phyloP scores from a whole-genome alignment of 2,888 invertebrate species.

The Koerneria pararmatus region DNA sequence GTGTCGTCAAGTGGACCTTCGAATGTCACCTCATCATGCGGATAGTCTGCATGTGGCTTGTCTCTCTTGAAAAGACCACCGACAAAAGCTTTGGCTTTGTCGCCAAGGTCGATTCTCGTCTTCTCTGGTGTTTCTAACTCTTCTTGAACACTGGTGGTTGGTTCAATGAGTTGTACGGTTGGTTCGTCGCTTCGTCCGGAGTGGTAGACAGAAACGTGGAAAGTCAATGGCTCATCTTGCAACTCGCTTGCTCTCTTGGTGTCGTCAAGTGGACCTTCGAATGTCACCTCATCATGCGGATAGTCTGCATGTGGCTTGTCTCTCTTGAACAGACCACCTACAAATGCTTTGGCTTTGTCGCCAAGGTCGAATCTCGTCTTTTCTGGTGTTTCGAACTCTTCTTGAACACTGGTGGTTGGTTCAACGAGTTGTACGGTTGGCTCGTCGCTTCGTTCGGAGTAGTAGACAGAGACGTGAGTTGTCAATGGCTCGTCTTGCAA shows the following conservation, averaged over 20 bases:
- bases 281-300: conserved; percentile 3
- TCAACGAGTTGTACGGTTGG: too few relatives aligned
- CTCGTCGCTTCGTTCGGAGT: conserved; percentile 7
- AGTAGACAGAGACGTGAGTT: conserved; percentile 8
- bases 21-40: too few relatives aligned
- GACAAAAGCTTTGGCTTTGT: too few relatives aligned
- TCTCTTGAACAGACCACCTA: conserved; percentile 11
- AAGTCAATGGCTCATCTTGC: conserved; percentile 9
- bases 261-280: conserved; percentile 7
- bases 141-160: conserved; percentile 2
- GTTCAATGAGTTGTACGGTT: background rate
- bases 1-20: too few relatives aligned
- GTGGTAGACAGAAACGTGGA: conserved; percentile 11
- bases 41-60: too few relatives aligned
- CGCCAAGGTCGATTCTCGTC: too few relatives aligned
- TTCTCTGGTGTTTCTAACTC: too few relatives aligned
- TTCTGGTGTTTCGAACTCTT: background rate
- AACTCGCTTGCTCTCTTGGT: background rate
- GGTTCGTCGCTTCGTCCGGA: conserved; percentile 11
- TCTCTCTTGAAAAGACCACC: too few relatives aligned
- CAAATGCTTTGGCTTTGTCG: too few relatives aligned
- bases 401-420: too few relatives aligned
- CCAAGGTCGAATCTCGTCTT: conserved; percentile 7
- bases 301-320: conserved; percentile 17
- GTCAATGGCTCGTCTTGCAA: conserved; percentile 2